A percentile compares a stretch with the other conserved stretches of the same genome.
These are phyloP conservation scores for Spodoptera frugiperda DNA, from an alignment of 1,140 invertebrate species.

Conservation along the genomic window DNA sequence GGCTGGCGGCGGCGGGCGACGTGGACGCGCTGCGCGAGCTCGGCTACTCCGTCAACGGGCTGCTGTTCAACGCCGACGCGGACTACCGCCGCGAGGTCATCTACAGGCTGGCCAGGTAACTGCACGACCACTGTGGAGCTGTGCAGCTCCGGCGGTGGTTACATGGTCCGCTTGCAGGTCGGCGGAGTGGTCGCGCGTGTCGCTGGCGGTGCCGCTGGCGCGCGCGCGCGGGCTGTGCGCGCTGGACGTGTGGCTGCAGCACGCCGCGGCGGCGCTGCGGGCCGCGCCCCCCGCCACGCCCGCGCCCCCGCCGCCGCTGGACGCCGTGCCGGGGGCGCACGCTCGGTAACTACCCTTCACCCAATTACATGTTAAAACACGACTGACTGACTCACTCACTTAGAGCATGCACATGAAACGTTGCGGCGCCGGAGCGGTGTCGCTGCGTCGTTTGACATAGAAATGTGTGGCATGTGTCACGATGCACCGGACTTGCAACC, in stretches of 20 bases:
- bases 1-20: conserved; percentile 67
- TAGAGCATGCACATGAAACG: too few relatives aligned
- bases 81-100: conserved; percentile 71
- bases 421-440: too few relatives aligned
- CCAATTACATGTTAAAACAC: too few relatives aligned
- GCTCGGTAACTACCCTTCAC: conserved; percentile 39
- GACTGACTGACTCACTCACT: too few relatives aligned
- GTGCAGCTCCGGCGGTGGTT: too few relatives aligned
- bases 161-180: too few relatives aligned
- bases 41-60: conserved; percentile 64
- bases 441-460: too few relatives aligned
- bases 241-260: conserved; percentile 71
- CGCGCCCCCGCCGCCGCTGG: conserved; percentile 36
- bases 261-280: conserved; percentile 55
- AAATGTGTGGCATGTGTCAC: too few relatives aligned
- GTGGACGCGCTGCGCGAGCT: conserved; percentile 55
- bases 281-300: conserved; percentile 23
- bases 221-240: conserved; percentile 61
- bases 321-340: conserved; percentile 21
- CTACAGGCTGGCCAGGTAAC: conserved; percentile 62
- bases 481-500: too few relatives aligned
- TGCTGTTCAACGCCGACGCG: conserved; percentile 68
- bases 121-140: too few relatives aligned
- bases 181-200: conserved; percentile 53
- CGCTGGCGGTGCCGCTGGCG: conserved; percentile 61